A percentile compares a stretch with the other conserved stretches of the same genome.
Evolutionary conservation across 1,140 invertebrate genomes (phyloP).

Genomic region (Diabrotica virgifera): DNA sequence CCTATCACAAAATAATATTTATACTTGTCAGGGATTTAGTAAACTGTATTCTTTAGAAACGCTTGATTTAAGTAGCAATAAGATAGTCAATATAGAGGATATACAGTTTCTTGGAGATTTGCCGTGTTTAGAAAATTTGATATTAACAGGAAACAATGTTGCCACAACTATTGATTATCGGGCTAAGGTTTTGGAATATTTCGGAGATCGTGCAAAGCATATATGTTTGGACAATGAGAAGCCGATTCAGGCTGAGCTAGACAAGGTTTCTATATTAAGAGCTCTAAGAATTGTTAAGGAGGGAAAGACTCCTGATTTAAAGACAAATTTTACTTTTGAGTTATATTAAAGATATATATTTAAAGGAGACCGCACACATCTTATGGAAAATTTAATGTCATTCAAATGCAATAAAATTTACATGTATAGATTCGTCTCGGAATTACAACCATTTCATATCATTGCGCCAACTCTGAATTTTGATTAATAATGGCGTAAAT

Average conservation of each 20-base stretch:
- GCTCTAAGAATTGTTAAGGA: constrained; percentile 65
- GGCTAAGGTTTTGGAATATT: constrained; percentile 81
- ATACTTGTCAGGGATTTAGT: constrained; percentile 70
- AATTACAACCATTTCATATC: too few relatives aligned
- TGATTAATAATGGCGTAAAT: too few relatives aligned
- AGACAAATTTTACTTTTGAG: background rate
- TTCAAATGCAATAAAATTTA: too few relatives aligned
- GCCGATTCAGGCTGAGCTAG: constrained; percentile 82
- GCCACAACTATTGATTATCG: constrained; percentile 85
- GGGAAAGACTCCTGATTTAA: constrained; percentile 39
- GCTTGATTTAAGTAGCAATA: constrained; percentile 84
- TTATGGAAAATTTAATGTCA: too few relatives aligned
- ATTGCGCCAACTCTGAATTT: too few relatives aligned
- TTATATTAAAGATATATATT: too few relatives aligned
- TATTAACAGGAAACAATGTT: constrained; percentile 86
- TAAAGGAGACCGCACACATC: too few relatives aligned
- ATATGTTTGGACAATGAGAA: constrained; percentile 84
- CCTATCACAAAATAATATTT: constrained; percentile 82
- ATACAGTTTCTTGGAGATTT: constrained; percentile 74
- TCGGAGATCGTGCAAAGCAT: constrained; percentile 71
- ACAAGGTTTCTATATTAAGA: constrained; percentile 85
- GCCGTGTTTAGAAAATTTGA: constrained; percentile 82
- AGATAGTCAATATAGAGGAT: constrained; percentile 76
- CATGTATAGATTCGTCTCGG: too few relatives aligned
- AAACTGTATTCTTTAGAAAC: constrained; percentile 82